Base-by-base conservation (phyloP, 2,888 invertebrate genomes). In the Biston betularia region DNA sequence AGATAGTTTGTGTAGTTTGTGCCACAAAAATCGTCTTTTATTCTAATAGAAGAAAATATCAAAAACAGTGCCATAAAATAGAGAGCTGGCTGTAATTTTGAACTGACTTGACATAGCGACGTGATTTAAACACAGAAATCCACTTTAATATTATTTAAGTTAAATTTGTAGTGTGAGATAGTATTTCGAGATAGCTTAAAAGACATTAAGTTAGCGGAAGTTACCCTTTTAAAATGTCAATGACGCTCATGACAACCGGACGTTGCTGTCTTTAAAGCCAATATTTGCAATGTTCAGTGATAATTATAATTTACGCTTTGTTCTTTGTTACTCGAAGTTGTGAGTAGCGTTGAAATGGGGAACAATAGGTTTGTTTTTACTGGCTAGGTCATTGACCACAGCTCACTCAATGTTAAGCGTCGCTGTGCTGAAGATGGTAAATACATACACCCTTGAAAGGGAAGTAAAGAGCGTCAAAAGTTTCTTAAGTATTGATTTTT, bases 201-300 rank as follows among this genome's bases (percentile, higher is more conserved):
- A 71, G 73, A 57, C 84, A 86, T 84, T 77, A 67, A 63, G 76
- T 84, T 79, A 56, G 86, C 81, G 89, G 89, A 90, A 87, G 82
- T 77, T 76, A 86, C 86, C 82, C 89, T 89, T 91, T 92, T 90
- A 91, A 90, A 90, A 89, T 84, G 90, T 90, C 90, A 87, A 80
- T 80, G 82, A 72, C 72, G 73, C 55, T 12, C 14, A 65, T 56
- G 68, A 69, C 68, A 56, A 53, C 66, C n/a, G 38, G 44, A 55
- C 0, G 45, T 12, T 46, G 15, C 24, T 34, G 38, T 57, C 45
- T 45, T 15, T 24, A 6, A 24, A 8, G 49, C 1, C 5, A 46
- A 46, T 14, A 46, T 38, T 38, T 38, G 24, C 24, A 24, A 24
- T 24, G 24, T 24, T 24, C 24, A 24, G 24, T 24, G 24, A 3